Conservation (phyloP, 2,113 vertebrate genomes). For the Cisticola juncidis region DNA sequence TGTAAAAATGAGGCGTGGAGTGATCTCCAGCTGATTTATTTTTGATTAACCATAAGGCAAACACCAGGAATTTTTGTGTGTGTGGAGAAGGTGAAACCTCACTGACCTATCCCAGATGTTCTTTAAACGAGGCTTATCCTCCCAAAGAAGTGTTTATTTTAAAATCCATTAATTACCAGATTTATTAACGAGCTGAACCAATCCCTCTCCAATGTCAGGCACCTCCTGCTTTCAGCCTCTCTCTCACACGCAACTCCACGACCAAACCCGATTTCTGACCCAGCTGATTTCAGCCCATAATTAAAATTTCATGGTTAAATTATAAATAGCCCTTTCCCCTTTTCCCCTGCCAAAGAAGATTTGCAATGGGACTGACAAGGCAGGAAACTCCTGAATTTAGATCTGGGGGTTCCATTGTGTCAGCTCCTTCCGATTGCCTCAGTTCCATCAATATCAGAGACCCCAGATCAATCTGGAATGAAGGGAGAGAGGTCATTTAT, state of each 20-base stretch:
- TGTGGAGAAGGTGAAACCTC: neutral
- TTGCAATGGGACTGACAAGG: neutral
- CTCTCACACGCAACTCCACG: neutral
- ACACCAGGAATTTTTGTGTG: neutral
- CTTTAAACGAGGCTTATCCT: neutral
- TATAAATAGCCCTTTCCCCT: neutral
- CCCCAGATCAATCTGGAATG: neutral
- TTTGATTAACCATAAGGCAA: neutral
- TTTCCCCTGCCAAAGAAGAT: neutral
- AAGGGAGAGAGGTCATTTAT: neutral
- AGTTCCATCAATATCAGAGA: constrained; percentile 1
- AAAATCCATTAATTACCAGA: neutral
- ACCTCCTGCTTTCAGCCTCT: neutral
- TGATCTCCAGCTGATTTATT: neutral
- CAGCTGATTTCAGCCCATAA: neutral
- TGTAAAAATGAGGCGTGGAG: neutral
- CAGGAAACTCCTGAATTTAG: neutral
- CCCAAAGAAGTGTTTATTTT: neutral
- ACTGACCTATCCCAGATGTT: neutral
- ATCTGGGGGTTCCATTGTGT: neutral
- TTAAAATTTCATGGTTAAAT: constrained; percentile 23
- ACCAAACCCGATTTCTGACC: neutral
- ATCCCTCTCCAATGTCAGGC: neutral
- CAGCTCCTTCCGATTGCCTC: neutral
- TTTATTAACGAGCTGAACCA: neutral